A percentile compares a stretch with the other conserved stretches of the same genome.
Evolutionary conservation across 2,797 vertebrate genomes (phyloP).

Genomic region (Phrynocephalus vlangalii): DNA sequence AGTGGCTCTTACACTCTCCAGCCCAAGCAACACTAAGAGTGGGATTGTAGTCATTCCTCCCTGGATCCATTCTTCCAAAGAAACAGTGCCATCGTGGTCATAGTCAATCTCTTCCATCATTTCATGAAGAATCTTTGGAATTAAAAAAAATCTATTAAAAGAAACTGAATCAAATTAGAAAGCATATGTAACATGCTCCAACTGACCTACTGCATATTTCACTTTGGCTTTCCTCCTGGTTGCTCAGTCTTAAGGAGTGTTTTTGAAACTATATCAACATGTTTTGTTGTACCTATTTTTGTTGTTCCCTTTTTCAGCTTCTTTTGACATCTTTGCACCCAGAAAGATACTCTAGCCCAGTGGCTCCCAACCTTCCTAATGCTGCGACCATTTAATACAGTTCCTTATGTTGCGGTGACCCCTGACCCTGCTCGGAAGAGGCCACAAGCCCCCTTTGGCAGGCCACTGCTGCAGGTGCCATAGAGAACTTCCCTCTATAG

Average conservation of each 20-base stretch:
- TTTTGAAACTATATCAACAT: background rate
- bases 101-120: conserved; percentile 99
- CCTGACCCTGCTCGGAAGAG: too few relatives aligned
- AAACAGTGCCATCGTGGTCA: conserved; percentile 92
- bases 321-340: background rate
- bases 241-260: background rate
- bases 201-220: background rate
- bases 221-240: too few relatives aligned
- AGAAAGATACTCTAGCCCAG: background rate
- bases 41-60: conserved; percentile 97
- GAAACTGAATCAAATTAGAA: background rate
- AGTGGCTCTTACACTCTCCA: conserved; percentile 87
- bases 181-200: background rate
- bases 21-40: conserved; percentile 89
- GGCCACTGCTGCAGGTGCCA: too few relatives aligned
- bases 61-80: conserved; percentile 95
- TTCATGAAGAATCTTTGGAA: conserved; percentile 90
- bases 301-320: background rate
- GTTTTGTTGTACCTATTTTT: background rate
- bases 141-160: background rate
- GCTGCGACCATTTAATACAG: too few relatives aligned
- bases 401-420: too few relatives aligned
- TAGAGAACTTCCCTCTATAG: too few relatives aligned
- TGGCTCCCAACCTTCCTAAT: too few relatives aligned
- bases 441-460: too few relatives aligned